Evolutionary conservation across 2,797 vertebrate species (phyloP).

Genomic region (Gymnopithys bicolor): DNA sequence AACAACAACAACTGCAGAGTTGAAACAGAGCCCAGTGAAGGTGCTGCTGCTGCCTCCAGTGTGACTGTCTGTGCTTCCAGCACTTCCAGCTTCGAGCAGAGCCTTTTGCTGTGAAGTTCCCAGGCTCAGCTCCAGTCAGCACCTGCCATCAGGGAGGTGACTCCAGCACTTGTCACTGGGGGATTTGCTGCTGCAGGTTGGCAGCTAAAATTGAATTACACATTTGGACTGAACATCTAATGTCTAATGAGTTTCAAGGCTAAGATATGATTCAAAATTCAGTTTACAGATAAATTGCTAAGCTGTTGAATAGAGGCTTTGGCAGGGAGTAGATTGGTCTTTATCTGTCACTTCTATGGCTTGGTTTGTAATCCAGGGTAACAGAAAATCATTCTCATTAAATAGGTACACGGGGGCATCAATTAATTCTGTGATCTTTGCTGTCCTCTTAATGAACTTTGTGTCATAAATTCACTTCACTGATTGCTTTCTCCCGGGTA

Average conservation of each 20-base stretch:
- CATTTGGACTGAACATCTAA: slow-evolving; percentile 6
- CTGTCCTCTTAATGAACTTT: slow-evolving; percentile 68
- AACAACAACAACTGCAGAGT: not conserved
- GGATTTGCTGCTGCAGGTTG: slow-evolving; percentile 8
- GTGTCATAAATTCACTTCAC: slow-evolving; percentile 57
- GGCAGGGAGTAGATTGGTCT: slow-evolving; percentile 58
- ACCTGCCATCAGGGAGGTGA: not conserved
- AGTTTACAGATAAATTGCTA: slow-evolving; percentile 62
- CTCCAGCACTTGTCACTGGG: not conserved
- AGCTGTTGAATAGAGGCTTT: slow-evolving; percentile 8
- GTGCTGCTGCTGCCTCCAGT: not conserved
- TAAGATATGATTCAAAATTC: slow-evolving; percentile 39
- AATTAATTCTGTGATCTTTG: slow-evolving; percentile 68
- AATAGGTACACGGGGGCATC: slow-evolving; percentile 52
- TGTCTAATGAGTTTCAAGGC: slow-evolving; percentile 57
- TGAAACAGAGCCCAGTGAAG: not conserved
- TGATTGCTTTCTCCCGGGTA: slow-evolving; percentile 9
- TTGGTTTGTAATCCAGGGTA: slow-evolving; percentile 57
- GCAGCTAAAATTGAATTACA: slow-evolving; percentile 5
- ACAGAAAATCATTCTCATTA: slow-evolving; percentile 77
- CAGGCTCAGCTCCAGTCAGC: not conserved
- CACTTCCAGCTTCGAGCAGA: not conserved
- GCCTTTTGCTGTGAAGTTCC: not conserved
- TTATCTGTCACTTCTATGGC: slow-evolving; percentile 63
- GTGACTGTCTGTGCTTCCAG: not conserved